Evolutionary conservation across 2,888 invertebrate genomes (phyloP).

Genomic region (Pristionchus japonicus): DNA sequence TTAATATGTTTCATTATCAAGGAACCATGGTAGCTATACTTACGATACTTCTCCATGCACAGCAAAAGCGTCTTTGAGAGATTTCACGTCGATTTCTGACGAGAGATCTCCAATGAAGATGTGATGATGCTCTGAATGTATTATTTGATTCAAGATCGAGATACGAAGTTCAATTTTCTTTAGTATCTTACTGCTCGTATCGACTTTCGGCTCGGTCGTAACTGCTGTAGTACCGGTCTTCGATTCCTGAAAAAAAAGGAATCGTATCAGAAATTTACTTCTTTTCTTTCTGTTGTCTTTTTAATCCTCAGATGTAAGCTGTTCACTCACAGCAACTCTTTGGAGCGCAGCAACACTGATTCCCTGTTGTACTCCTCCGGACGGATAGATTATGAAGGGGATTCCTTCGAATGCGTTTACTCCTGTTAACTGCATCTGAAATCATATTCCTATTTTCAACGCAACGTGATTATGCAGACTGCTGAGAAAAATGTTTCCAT

Average conservation of each 20-base stretch:
- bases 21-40: no score
- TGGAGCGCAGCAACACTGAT: slow-evolving; percentile 57
- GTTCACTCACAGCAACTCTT: slow-evolving; percentile 52
- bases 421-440: slow-evolving; percentile 34
- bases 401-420: slow-evolving; percentile 57
- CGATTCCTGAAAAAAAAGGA: slow-evolving; percentile 83
- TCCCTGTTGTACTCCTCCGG: slow-evolving; percentile 49
- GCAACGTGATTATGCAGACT: not conserved
- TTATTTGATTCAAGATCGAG: no score
- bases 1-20: no score
- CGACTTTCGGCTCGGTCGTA: slow-evolving; percentile 81
- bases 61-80: slow-evolving; percentile 94
- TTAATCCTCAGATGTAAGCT: no score
- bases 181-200: slow-evolving; percentile 86
- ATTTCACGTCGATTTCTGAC: slow-evolving; percentile 98
- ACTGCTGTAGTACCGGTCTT: slow-evolving; percentile 96
- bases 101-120: slow-evolving; percentile 99
- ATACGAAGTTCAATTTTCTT: not conserved
- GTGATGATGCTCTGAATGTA: slow-evolving; percentile 92
- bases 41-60: slow-evolving; percentile 92
- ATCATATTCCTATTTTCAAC: not conserved
- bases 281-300: no score
- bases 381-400: slow-evolving; percentile 59
- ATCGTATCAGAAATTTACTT: no score
- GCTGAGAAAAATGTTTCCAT: not conserved